Base-by-base conservation (phyloP, 2,888 invertebrate species). In the Eupithecia dodoneata region DNA sequence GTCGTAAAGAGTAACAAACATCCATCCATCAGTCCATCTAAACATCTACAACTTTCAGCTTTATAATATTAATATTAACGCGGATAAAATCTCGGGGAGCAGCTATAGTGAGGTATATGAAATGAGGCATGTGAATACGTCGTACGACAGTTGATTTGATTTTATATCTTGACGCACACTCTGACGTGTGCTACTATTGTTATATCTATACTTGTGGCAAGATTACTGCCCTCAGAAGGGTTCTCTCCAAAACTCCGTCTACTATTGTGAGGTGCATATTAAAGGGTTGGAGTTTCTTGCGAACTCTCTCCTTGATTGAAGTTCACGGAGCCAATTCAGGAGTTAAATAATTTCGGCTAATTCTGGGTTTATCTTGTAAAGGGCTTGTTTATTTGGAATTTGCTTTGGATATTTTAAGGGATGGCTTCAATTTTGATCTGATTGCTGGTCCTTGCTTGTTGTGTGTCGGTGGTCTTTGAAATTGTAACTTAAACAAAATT, bases 241-340 rank as follows among this genome's bases (percentile, higher is more conserved):
- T 90, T 91, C 91, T 69, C 92, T 91, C 93, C 89, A 93, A 90
- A 93, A 92, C 92, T 93, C 90, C 89, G 89, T 91, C 91, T 88
- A 87, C 91, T 88, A 93, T 93, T 93, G 94, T 92, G 90, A 90
- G 91, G 90, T 92, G 93, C 93, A 93, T 94, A 93, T 93, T 93
- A 92, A 93, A 92, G 87, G 88, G 89, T 86, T 85, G 85, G 90
- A 86, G 86, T 89, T 91, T 89, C 92, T 92, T 91, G 88, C 87
- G 86, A 89, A 90, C 88, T 88, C 87, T 85, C 86, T 88, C 85
- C 89, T 89, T 91, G 91, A 93, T 93, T 92, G 91, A 92, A 91
- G 89, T 91, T 91, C 88, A 83, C 85, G 84, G 76, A 81, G 87
- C 88, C 87, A 90, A 91, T 92, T 90, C 87, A 86, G 82, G 87